A percentile compares a stretch with the other conserved stretches of the same genome.
Evolutionary conservation across 2,797 vertebrate genomes (phyloP).

Genomic region (Ispidina lecontei): DNA sequence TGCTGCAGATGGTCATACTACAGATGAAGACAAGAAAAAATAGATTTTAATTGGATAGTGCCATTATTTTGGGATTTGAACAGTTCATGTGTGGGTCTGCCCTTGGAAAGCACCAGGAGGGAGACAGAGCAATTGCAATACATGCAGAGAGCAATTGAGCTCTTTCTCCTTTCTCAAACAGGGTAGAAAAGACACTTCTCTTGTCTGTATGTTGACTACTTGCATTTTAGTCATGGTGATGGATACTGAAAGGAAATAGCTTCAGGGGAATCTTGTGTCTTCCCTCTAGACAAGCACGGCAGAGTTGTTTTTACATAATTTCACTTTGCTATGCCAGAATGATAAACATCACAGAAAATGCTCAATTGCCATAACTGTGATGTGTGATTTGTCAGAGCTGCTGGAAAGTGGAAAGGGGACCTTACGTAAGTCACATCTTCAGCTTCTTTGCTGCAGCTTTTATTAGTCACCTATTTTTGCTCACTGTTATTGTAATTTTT

Average conservation of each 20-base stretch:
- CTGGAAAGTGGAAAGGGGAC: not conserved
- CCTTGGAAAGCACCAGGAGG: not conserved
- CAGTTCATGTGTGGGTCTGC: fast-evolving
- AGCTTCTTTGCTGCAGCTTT: not conserved
- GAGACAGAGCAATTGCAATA: not conserved
- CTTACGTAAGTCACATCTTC: not conserved
- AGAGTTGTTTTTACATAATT: not conserved
- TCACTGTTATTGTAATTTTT: not conserved
- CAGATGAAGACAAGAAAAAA: not conserved
- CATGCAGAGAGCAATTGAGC: fast-evolving
- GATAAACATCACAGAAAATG: not conserved
- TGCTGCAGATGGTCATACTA: not conserved
- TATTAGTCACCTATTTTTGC: not conserved
- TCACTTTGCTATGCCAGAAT: not conserved
- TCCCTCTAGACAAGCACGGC: not conserved
- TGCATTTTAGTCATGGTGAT: not conserved
- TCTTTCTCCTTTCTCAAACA: not conserved
- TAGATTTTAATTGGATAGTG: not conserved
- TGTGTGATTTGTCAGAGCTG: not conserved
- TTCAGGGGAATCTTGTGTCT: not conserved
- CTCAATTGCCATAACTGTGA: fast-evolving
- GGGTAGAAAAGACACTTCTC: not conserved
- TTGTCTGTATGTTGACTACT: not conserved
- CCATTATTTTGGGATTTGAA: not conserved
- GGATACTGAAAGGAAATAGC: not conserved